Evolutionary conservation across 2,113 vertebrate genomes (phyloP).

Genomic region (Alligator sinensis): DNA sequence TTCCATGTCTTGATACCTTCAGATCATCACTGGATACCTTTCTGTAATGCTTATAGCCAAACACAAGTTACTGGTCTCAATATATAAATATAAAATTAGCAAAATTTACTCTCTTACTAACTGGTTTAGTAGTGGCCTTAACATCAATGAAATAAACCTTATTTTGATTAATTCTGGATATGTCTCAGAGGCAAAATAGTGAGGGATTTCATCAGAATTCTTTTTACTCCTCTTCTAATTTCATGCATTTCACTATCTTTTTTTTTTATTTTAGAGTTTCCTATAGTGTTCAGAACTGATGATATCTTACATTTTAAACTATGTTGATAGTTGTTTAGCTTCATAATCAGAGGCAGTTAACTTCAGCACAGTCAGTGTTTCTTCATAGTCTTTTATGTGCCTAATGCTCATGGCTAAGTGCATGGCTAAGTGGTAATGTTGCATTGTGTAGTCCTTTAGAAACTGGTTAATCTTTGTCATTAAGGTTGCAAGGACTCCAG

Average conservation of each 20-base stretch:
- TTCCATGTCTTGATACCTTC: not conserved
- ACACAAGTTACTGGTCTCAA: not conserved
- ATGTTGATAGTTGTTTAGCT: not conserved
- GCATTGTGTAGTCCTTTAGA: not conserved
- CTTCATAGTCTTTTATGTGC: not conserved
- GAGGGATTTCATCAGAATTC: rapidly evolving
- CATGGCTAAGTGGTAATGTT: not conserved
- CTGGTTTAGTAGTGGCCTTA: not conserved
- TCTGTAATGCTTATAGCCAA: not conserved
- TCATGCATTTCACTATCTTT: not conserved
- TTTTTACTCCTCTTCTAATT: not conserved
- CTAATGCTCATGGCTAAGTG: not conserved
- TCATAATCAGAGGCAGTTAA: not conserved
- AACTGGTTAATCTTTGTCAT: not conserved
- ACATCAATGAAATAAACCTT: not conserved
- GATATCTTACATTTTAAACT: not conserved
- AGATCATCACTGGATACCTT: not conserved
- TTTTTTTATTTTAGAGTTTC: not conserved
- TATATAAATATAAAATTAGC: too few species aligned
- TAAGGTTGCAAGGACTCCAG: not conserved
- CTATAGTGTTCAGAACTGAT: not conserved
- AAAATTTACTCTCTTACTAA: too few species aligned
- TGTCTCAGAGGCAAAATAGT: not conserved
- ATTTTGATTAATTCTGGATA: not conserved
- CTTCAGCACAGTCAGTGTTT: not conserved